These are phyloP conservation scores for Cheilosia pagana DNA, from an alignment of 2,888 invertebrate species.

Conservation along the genomic window DNA sequence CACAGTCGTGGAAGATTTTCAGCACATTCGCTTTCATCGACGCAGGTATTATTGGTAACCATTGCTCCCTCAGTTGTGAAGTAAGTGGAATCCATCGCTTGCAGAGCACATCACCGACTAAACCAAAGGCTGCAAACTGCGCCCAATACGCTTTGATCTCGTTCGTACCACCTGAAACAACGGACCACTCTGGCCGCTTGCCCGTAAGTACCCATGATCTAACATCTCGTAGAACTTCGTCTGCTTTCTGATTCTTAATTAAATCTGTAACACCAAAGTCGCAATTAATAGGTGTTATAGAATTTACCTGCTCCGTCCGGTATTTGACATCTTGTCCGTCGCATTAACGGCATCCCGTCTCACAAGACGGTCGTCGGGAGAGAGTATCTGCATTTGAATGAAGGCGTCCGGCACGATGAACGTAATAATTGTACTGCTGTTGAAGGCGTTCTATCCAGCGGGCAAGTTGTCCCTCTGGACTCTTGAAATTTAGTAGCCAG, in stretches of 20 bases:
- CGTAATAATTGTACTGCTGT: neutral
- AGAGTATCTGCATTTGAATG: constrained; percentile 11
- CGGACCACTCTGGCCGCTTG: neutral
- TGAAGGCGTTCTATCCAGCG: constrained; percentile 2
- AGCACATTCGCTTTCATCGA: neutral
- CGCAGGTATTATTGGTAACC: constrained; percentile 1
- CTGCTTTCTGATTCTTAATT: neutral
- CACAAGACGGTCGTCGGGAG: constrained; percentile 2
- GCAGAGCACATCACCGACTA: neutral
- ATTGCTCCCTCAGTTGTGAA: neutral
- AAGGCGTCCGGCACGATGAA: constrained; percentile 3
- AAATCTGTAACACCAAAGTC: constrained; percentile 5
- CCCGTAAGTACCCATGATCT: neutral
- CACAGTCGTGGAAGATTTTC: neutral
- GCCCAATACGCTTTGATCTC: constrained; percentile 11
- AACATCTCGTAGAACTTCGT: neutral
- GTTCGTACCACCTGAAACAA: neutral
- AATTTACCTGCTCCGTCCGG: constrained; percentile 6
- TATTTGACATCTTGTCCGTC: neutral
- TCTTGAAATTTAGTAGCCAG: constrained; percentile 3
- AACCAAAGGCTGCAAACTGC: neutral
- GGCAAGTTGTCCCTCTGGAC: neutral
- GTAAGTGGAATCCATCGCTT: constrained; percentile 5
- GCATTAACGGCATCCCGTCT: neutral
- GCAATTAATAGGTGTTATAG: neutral